Evolutionary conservation across 2,888 invertebrate genomes (phyloP).

Genomic region (Ypsolopha scabrella): DNA sequence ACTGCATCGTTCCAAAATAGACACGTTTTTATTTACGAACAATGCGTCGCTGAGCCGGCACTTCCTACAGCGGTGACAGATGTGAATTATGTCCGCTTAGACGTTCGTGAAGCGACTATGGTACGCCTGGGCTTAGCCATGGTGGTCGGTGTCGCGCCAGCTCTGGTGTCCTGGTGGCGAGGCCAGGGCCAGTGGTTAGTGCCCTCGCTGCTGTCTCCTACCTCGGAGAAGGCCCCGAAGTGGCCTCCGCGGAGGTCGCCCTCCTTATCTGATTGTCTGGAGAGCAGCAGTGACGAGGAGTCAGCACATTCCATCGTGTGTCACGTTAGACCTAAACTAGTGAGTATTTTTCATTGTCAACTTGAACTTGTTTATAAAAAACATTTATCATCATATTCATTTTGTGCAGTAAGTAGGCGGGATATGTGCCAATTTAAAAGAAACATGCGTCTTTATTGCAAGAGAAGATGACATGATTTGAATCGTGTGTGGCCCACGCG

Average conservation of each 20-base stretch:
- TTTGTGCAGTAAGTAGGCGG: too few relatives aligned
- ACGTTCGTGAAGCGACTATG: slow-evolving; percentile 23
- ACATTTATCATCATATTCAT: too few relatives aligned
- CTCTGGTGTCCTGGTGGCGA: slow-evolving; percentile 62
- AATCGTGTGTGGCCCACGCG: too few relatives aligned
- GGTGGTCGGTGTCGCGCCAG: slow-evolving; percentile 65
- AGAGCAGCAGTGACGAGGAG: slow-evolving; percentile 58
- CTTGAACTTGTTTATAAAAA: too few relatives aligned
- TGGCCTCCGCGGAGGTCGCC: slow-evolving; percentile 53
- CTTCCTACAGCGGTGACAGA: slow-evolving; percentile 12
- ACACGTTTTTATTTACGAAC: slow-evolving; percentile 45
- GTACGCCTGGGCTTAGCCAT: slow-evolving; percentile 59
- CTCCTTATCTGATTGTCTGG: slow-evolving; percentile 61
- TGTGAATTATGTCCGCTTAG: slow-evolving; percentile 11
- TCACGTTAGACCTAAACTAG: slow-evolving; percentile 57
- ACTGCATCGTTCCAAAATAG: slow-evolving; percentile 47
- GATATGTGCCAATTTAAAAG: too few relatives aligned
- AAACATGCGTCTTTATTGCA: too few relatives aligned
- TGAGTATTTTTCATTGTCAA: slow-evolving; percentile 25
- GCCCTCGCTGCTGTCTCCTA: slow-evolving; percentile 28
- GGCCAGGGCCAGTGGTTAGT: slow-evolving; percentile 31
- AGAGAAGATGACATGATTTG: too few relatives aligned
- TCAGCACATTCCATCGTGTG: slow-evolving; percentile 59
- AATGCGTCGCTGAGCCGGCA: slow-evolving; percentile 25
- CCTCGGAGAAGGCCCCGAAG: slow-evolving; percentile 35